Conservation (phyloP, 2,888 invertebrate genomes). For the Cephus runcator region DNA sequence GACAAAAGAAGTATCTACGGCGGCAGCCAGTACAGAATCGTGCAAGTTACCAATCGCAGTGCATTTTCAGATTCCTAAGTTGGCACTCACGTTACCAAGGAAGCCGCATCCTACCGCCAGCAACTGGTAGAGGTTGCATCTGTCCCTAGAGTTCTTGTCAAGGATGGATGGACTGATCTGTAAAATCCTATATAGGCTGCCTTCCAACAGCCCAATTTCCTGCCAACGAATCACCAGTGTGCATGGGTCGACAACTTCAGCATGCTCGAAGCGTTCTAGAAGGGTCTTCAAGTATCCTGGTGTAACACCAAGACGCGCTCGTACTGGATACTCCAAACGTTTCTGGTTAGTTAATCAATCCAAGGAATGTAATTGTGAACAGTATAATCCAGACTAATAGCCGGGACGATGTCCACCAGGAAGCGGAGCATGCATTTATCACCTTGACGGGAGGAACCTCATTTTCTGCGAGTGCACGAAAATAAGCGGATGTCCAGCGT, state of each 20-base stretch:
- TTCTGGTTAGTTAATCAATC: neutral
- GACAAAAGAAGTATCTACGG: neutral
- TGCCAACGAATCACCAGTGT: slow-evolving; percentile 49
- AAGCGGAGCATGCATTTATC: neutral
- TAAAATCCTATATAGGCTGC: slow-evolving; percentile 51
- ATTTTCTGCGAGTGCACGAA: slow-evolving; percentile 79
- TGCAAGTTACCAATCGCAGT: neutral
- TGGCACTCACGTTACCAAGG: slow-evolving; percentile 49
- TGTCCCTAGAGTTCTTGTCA: slow-evolving; percentile 16
- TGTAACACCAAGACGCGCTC: slow-evolving; percentile 78
- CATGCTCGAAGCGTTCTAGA: slow-evolving; percentile 74
- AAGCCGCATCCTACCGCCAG: slow-evolving; percentile 56
- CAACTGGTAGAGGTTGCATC: slow-evolving; percentile 50
- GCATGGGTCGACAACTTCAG: slow-evolving; percentile 34
- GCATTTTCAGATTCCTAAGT: neutral
- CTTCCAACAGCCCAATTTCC: slow-evolving; percentile 46
- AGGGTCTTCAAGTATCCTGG: slow-evolving; percentile 82
- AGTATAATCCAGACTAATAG: neutral
- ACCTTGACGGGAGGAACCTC: slow-evolving; percentile 83
- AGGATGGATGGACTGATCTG: slow-evolving; percentile 42
- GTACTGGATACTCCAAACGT: slow-evolving; percentile 77
- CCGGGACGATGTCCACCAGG: neutral
- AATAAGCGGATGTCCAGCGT: slow-evolving; percentile 83
- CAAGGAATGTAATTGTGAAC: neutral
- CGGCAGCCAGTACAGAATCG: neutral